A percentile compares a stretch with the other conserved stretches of the same genome.
Conservation (phyloP, 2,888 invertebrate genomes). For the Drosophila neutralis region DNA sequence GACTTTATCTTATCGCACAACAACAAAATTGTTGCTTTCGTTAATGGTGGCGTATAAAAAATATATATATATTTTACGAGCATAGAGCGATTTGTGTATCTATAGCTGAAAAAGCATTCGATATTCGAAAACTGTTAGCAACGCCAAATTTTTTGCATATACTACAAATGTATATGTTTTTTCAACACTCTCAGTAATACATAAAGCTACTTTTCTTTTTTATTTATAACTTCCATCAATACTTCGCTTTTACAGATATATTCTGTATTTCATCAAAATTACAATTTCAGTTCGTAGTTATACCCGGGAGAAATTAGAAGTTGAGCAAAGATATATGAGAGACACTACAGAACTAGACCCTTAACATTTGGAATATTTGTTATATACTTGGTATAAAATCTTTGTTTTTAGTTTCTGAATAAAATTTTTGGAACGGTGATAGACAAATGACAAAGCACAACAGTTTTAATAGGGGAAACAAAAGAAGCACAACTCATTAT, state of each 20-base stretch:
- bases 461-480: background rate
- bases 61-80: slow-evolving; percentile 19
- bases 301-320: background rate
- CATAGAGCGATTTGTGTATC: slow-evolving; percentile 17
- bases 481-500: background rate
- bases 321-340: background rate
- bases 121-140: slow-evolving; percentile 11
- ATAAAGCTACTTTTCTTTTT: background rate
- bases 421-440: background rate
- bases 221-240: background rate
- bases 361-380: background rate
- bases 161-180: background rate
- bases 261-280: background rate
- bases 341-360: background rate
- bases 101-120: slow-evolving; percentile 14
- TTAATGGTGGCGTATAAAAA: slow-evolving; percentile 72
- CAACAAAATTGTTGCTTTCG: slow-evolving; percentile 64
- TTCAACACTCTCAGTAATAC: background rate
- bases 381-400: background rate
- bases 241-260: background rate
- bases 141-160: background rate
- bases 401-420: background rate
- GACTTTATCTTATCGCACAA: slow-evolving; percentile 64
- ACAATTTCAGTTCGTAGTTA: background rate
- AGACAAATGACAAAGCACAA: background rate